A percentile compares a stretch with the other conserved stretches of the same genome.
These are phyloP conservation scores for Melopsittacus undulatus DNA, from an alignment of 2,797 vertebrate genomes.

Conservation along the genomic window DNA sequence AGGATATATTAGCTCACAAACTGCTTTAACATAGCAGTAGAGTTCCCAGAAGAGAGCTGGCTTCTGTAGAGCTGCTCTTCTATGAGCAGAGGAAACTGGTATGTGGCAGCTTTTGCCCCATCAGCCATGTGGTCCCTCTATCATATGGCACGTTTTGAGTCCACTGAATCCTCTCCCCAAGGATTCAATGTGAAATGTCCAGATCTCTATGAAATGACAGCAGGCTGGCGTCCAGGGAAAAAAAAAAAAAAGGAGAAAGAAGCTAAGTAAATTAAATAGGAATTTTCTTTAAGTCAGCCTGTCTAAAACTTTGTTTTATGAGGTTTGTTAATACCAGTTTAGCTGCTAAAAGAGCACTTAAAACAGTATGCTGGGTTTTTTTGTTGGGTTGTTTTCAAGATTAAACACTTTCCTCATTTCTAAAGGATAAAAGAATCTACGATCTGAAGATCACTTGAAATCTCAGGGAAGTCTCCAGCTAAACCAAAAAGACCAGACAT, in stretches of 20 bases:
- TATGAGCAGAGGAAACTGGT: background rate
- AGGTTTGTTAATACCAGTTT: background rate
- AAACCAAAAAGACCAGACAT: background rate
- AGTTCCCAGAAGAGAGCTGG: background rate
- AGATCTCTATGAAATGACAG: background rate
- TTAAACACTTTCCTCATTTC: background rate
- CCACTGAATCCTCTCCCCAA: fast-evolving
- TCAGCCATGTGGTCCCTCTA: background rate
- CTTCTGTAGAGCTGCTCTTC: background rate
- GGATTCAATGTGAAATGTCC: background rate
- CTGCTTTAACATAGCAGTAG: background rate
- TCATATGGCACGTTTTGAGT: background rate
- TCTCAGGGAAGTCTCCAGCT: background rate
- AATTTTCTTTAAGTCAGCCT: background rate
- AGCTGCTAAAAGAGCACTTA: background rate
- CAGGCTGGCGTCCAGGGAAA: background rate
- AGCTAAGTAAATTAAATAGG: background rate
- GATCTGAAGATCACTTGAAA: background rate
- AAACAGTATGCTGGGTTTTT: background rate
- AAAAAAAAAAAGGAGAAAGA: background rate
- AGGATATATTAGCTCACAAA: background rate
- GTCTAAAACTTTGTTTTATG: background rate
- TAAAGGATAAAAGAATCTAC: background rate
- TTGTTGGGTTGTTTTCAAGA: background rate
- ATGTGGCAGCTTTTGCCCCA: background rate